Evolutionary conservation across 1,140 invertebrate genomes (phyloP), one percentile per base, ranked within the genome.

Genomic region (Anastrepha obliqua): DNA sequence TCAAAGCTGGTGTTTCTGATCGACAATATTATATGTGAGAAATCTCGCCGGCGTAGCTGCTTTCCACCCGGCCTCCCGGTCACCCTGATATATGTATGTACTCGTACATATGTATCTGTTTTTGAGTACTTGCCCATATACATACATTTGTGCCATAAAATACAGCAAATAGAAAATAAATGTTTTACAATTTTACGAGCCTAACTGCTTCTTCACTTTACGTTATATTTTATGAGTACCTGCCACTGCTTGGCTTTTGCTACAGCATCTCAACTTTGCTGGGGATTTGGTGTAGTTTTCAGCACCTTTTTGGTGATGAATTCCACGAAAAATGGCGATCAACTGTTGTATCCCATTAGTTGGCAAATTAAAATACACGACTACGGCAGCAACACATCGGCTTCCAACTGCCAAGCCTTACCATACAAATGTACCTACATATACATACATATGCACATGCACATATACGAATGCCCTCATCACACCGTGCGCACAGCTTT

Each of bases 341-440:
- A 81, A 81, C 74, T 81, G 74, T 81, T 58, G 74, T 81, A 81
- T 81, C 74, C 74, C 74, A 81, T 81, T 81, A 81, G 74, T 81
- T 81, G 74, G 74, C 74, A 81, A 81, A 81, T 81, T 81, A 55
- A 58, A 81, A 81, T 81, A 81, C 74, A 81, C 6, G 47, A 3
- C 47, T 8, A 55, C 8, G 44, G 74, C 74, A 58, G 74, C 74
- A 55, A 47, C 42, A 47, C 17, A 74, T 29, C 70, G 47, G 70
- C 70, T 74, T 47, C 70, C 70, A 74, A 42, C 70, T 44, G 17
- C 17, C 70, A 67, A 6, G 17, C 70, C 29, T 29, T 29, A 29
- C 29, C 51, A 55, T 55, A 55, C 51, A 55, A 8, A 55, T 20
- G 17, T 44, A 74, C 13, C 5, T 42, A 39, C 29, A 58, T 58